Base-by-base conservation (phyloP, 2,888 invertebrate species). In the Hedychridium roseum region DNA sequence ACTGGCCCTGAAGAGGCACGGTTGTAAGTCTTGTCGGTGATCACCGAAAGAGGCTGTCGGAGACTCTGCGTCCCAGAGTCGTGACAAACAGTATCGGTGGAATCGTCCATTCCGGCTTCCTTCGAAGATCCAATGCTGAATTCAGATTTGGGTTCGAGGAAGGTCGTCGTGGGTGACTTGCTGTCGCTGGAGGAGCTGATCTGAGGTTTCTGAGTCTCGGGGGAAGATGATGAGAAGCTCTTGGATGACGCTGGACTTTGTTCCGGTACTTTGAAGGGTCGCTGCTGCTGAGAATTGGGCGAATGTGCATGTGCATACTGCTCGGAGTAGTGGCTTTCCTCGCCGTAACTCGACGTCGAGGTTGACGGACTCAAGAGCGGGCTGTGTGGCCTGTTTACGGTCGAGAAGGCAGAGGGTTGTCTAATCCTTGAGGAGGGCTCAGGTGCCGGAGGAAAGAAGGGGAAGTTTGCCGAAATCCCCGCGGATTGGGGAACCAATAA, bases 341-440 rank as follows among this genome's bases (percentile, higher is more conserved):
- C 84, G 27, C 81, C 80, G 58, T 85, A 86, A 39, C 88, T 87
- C 3, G 88, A 88, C 32, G 86, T 86, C 31, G 88, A 88, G 0
- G 88, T 88, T 12, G 88, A 78, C 0, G 90, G 90, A 64, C 90
- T 90, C 9, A 88, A 70, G 0, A 89, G 86, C 0, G 90, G 90
- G 69, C 89, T 89, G 48, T 83, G 82, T 0, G 82, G 80, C 66
- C 79, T 80, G 27, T 77, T 73, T 2, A 80, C 79, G 0, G 79
- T 73, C 1, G 80, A 80, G 53, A 80, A 80, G 0, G 80, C 80
- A 9, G 80, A 80, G 0, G 72, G 60, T 4, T 65, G 67, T 0
- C 68, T 71, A 9, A 68, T 58, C 34, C 71, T 69, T 0, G 68
- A 50, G 1, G 71, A 57, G 2, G 76, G 51, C 14, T 76, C 72